Evolutionary conservation across 1,140 invertebrate genomes (phyloP).

Genomic region (Saxidomus purpurata): DNA sequence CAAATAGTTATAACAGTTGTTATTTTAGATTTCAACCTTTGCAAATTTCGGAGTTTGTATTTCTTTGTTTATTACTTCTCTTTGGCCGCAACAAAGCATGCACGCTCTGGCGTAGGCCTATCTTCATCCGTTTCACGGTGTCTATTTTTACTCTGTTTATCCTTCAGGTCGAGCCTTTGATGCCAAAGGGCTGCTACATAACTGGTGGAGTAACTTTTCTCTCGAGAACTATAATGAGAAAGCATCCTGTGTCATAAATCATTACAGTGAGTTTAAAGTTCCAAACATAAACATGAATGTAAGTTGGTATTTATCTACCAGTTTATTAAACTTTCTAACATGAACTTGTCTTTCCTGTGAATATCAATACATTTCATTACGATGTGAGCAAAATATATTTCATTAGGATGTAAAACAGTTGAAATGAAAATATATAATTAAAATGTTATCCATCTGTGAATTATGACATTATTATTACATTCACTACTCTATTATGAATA

Average conservation of each 20-base stretch:
- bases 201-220: slow-evolving; percentile 78
- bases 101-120: too few species aligned
- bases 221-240: slow-evolving; percentile 70
- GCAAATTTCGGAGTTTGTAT: too few species aligned
- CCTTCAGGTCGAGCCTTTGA: slow-evolving; percentile 75
- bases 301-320: slow-evolving; percentile 1
- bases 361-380: background rate
- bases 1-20: too few species aligned
- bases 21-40: too few species aligned
- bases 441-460: too few species aligned
- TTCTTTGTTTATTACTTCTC: too few species aligned
- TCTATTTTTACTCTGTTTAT: background rate
- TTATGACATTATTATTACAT: too few species aligned
- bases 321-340: background rate
- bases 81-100: too few species aligned
- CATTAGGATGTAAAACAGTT: too few species aligned
- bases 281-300: slow-evolving; percentile 60
- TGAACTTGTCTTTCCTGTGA: background rate
- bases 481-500: too few species aligned
- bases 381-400: background rate
- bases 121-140: background rate
- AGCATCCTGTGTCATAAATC: slow-evolving; percentile 75
- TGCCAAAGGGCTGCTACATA: slow-evolving; percentile 72
- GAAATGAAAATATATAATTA: too few species aligned
- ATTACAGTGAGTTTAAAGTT: slow-evolving; percentile 68